A percentile compares a stretch with the other conserved stretches of the same genome.
These are phyloP conservation scores for Ochropleura leucogaster DNA, from an alignment of 2,888 invertebrate genomes.

Conservation along the genomic window DNA sequence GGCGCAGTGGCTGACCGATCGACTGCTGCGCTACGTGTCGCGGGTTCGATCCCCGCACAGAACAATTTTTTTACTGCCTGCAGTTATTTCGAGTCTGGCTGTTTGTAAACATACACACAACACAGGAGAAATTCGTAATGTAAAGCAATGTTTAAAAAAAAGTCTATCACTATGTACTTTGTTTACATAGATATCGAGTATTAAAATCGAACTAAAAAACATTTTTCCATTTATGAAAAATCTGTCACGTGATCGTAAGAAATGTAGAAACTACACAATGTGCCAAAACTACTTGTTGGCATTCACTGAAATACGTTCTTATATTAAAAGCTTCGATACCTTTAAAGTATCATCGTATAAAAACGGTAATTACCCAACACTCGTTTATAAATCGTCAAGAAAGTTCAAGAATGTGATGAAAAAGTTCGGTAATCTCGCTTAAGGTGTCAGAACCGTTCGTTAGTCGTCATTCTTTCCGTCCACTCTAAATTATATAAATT, in stretches of 20 bases:
- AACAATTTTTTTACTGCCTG: no score
- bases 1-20: no score
- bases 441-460: constrained; percentile 80
- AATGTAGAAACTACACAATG: not conserved
- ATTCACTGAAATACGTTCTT: constrained; percentile 38
- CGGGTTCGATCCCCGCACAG: no score
- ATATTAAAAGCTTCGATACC: constrained; percentile 37
- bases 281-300: constrained; percentile 21
- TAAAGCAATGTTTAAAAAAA: no score
- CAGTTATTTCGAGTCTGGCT: no score
- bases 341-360: constrained; percentile 63
- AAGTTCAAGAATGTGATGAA: constrained; percentile 72
- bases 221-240: not conserved
- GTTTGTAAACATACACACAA: no score
- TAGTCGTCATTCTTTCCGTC: constrained; percentile 74
- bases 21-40: no score
- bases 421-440: constrained; percentile 73
- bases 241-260: not conserved
- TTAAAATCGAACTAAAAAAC: not conserved
- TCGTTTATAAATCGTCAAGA: constrained; percentile 70
- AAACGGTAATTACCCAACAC: constrained; percentile 73
- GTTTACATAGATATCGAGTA: not conserved
- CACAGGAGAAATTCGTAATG: no score
- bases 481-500: constrained; percentile 76
- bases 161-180: not conserved